phyloP scores from a whole-genome alignment of 2,888 invertebrate species.

The Mayetiola destructor region DNA sequence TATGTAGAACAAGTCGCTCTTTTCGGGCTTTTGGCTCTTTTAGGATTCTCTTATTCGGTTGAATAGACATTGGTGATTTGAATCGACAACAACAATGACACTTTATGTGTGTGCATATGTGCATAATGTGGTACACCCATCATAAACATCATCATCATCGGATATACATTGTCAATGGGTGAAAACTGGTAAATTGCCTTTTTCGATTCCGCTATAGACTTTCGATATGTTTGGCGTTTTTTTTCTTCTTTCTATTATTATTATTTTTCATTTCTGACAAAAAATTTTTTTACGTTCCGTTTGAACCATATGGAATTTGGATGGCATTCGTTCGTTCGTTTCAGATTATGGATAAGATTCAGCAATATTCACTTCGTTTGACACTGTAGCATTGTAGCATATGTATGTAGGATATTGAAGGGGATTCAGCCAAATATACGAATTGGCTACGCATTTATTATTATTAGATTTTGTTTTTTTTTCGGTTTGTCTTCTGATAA shows the following conservation, averaged over 20 bases:
- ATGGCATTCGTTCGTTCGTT: no score
- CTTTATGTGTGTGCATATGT: neutral
- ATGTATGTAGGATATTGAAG: conserved; percentile 1
- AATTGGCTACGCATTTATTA: neutral
- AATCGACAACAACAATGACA: neutral
- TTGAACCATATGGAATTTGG: conserved; percentile 10
- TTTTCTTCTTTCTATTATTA: neutral
- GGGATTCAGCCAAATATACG: no score
- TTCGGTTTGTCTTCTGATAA: neutral
- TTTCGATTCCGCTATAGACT: no score
- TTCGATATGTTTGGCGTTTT: neutral
- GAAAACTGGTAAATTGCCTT: neutral
- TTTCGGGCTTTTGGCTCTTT: neutral
- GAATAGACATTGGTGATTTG: neutral
- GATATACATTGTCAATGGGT: neutral
- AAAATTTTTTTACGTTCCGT: no score
- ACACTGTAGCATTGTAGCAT: no score
- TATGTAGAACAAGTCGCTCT: neutral
- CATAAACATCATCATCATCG: no score
- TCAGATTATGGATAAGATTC: conserved; percentile 10
- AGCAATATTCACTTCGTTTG: neutral
- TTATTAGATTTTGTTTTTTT: neutral
- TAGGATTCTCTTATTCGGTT: neutral
- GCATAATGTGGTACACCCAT: conserved; percentile 10
- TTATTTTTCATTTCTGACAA: conserved; percentile 11